These are phyloP conservation scores for Euschistus heros DNA, from an alignment of 1,140 invertebrate species.

Conservation along the genomic window DNA sequence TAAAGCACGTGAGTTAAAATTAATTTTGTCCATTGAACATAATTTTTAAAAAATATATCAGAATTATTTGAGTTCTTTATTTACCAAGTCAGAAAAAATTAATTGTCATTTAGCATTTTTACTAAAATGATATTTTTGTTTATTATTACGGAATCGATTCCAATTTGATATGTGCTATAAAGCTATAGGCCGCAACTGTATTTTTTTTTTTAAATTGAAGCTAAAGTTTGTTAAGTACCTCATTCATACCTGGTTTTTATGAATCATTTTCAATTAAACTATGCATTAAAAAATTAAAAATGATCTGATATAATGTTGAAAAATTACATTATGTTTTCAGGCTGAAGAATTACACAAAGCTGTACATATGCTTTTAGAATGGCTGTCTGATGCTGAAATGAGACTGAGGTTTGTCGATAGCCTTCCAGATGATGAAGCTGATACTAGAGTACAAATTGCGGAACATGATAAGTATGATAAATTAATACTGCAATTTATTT, in stretches of 20 bases:
- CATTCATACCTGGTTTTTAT: no score
- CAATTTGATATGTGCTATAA: no score
- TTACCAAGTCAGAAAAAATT: neutral
- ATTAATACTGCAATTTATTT: neutral
- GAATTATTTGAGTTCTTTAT: neutral
- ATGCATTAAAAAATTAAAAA: no score
- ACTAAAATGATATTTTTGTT: neutral
- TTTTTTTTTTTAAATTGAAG: no score
- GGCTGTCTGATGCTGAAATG: conserved; percentile 91
- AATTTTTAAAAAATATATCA: neutral
- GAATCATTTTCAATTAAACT: no score
- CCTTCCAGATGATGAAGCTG: conserved; percentile 82
- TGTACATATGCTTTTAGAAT: conserved; percentile 87
- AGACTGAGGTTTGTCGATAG: conserved; percentile 77
- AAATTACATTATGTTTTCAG: conserved; percentile 32
- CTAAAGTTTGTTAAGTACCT: no score
- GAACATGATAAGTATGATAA: conserved; percentile 60
- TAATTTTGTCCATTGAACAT: no score
- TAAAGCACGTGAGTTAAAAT: conserved; percentile 42
- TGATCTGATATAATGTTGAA: no score
- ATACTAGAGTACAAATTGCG: conserved; percentile 69
- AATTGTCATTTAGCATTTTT: neutral
- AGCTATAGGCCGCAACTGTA: no score
- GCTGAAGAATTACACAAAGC: conserved; percentile 89
- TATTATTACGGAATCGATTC: neutral